phyloP scores from a whole-genome alignment of 2,113 vertebrate species.

The Vidua macroura region DNA sequence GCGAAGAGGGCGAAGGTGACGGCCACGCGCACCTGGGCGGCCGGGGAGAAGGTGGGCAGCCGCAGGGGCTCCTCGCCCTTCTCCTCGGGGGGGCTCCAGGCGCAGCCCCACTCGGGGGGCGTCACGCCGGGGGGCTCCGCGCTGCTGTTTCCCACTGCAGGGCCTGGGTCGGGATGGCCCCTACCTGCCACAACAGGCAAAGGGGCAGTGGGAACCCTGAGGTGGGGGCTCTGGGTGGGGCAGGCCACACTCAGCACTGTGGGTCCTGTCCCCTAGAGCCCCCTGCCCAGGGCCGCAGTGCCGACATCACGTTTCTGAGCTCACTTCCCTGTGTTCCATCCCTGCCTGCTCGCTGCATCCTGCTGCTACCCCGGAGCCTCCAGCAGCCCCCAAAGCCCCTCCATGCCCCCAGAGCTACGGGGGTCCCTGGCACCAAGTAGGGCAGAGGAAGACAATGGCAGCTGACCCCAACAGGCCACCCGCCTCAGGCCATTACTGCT shows the following conservation, averaged over 20 bases:
- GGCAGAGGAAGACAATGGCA: not conserved
- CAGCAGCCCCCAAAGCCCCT: not conserved
- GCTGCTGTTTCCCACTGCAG: not conserved
- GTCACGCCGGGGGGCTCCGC: not conserved
- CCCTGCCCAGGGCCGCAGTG: not conserved
- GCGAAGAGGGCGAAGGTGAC: slow-evolving; percentile 79
- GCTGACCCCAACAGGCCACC: not conserved
- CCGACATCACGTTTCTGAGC: not conserved
- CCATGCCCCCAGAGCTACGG: no score
- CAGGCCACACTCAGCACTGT: accelerated
- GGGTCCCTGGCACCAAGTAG: not conserved
- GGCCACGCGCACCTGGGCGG: slow-evolving; percentile 81
- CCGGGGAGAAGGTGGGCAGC: slow-evolving; percentile 84
- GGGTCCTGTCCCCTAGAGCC: not conserved
- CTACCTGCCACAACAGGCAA: not conserved
- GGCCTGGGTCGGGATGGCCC: accelerated
- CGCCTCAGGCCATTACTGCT: not conserved
- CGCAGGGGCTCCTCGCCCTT: not conserved
- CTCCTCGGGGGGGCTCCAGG: not conserved
- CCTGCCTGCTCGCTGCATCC: no score
- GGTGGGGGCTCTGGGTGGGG: not conserved
- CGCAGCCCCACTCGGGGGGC: accelerated
- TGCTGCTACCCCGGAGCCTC: no score
- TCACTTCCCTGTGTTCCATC: not conserved
- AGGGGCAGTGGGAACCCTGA: not conserved